Percentiles rank a stretch among this genome's conserved stretches.
These are phyloP conservation scores for Amiota mariae DNA, from an alignment of 2,888 invertebrate genomes.

Conservation along the genomic window DNA sequence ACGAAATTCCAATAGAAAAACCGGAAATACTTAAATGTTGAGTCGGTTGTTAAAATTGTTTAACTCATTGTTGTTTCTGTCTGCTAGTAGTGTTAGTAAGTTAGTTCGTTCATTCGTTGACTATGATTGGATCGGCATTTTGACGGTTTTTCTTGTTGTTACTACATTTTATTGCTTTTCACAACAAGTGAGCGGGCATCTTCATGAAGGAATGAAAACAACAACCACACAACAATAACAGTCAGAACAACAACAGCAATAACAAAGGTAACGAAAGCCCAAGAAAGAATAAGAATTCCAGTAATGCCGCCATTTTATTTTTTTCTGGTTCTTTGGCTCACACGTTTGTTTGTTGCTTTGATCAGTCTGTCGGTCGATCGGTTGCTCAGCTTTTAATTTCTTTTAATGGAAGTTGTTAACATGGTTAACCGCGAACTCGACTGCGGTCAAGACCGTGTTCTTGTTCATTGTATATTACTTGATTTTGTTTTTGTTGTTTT, in stretches of 20 bases:
- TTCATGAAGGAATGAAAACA: background rate
- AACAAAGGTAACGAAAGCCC: conserved; percentile 32
- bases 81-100: conserved; percentile 9
- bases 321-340: conserved; percentile 28
- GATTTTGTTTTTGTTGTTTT: background rate
- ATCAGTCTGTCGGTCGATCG: conserved; percentile 24
- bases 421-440: conserved; percentile 50
- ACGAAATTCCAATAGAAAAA: conserved; percentile 60
- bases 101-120: background rate
- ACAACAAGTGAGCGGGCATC: conserved; percentile 15
- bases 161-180: conserved; percentile 16
- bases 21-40: conserved; percentile 62
- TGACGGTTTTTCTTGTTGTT: background rate
- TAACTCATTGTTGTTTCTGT: conserved; percentile 20
- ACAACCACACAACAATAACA: conserved; percentile 33
- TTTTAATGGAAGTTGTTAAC: conserved; percentile 68
- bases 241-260: conserved; percentile 33
- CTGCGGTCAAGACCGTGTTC: conserved; percentile 16
- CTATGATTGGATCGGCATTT: conserved; percentile 42
- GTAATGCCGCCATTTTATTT: conserved; percentile 54
- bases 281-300: conserved; percentile 40
- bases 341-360: conserved; percentile 26
- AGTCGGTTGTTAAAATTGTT: conserved; percentile 27
- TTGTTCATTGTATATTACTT: conserved; percentile 26
- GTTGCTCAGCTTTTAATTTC: conserved; percentile 61